These are phyloP conservation scores for Embidobia sp. DNA, from an alignment of 2,888 invertebrate genomes.

Conservation along the genomic window DNA sequence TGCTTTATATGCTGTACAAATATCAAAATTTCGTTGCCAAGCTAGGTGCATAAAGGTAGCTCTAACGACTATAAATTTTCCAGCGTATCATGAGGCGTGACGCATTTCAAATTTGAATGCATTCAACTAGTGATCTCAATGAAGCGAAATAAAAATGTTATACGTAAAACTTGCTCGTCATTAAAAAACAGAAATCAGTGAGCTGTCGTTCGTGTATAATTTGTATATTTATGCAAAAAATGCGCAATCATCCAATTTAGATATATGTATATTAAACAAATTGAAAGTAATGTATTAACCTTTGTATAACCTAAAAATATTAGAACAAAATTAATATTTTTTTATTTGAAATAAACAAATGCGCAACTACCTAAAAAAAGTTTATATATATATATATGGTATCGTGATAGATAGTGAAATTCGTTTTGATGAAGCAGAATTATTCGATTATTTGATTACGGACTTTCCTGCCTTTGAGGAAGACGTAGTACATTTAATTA, in stretches of 20 bases:
- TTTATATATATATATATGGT: too few species aligned
- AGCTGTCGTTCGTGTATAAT: not conserved
- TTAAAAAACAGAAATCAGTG: not conserved
- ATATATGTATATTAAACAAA: too few species aligned
- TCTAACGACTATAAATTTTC: constrained; percentile 27
- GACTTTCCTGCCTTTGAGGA: constrained; percentile 10
- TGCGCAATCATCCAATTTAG: too few species aligned
- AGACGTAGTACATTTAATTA: constrained; percentile 41
- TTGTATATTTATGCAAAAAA: not conserved
- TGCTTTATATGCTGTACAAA: constrained; percentile 25
- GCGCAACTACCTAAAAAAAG: too few species aligned
- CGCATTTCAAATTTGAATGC: constrained; percentile 25
- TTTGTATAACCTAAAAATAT: too few species aligned
- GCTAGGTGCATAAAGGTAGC: constrained; percentile 15
- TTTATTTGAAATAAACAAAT: too few species aligned
- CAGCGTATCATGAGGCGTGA: constrained; percentile 7
- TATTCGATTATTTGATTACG: constrained; percentile 31
- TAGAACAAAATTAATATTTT: too few species aligned
- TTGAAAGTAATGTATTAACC: too few species aligned
- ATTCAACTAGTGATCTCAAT: constrained; percentile 15
- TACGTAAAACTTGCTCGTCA: not conserved
- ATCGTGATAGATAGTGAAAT: constrained; percentile 1
- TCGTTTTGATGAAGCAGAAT: constrained; percentile 17
- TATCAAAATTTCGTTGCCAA: constrained; percentile 35
- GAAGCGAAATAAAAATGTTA: constrained; percentile 7